phyloP scores from a whole-genome alignment of 2,113 vertebrate genomes.

The Megatriorchis doriae region DNA sequence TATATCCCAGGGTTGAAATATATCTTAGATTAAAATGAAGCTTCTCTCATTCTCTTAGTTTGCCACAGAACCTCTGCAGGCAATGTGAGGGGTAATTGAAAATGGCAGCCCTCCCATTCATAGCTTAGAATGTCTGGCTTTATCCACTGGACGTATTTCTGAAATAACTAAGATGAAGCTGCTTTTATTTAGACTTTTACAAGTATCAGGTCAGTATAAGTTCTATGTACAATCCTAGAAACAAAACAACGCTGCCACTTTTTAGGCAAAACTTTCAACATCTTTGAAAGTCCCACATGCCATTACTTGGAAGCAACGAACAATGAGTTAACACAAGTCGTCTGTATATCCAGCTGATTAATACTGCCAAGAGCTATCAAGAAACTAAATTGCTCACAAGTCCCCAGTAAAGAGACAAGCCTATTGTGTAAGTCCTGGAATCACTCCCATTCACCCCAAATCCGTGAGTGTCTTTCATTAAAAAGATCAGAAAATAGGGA shows the following conservation, averaged over 20 bases:
- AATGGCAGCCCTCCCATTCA: not conserved
- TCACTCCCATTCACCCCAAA: not conserved
- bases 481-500: not conserved
- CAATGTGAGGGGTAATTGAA: not conserved
- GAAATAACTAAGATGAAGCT: not conserved
- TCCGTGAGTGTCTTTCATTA: not conserved
- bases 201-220: not conserved
- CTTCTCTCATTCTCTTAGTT: not conserved
- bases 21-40: not conserved
- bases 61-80: not conserved
- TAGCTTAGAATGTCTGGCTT: rapidly evolving
- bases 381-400: not conserved
- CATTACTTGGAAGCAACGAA: not conserved
- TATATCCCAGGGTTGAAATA: not conserved
- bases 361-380: not conserved
- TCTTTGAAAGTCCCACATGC: not conserved
- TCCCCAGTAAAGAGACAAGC: not conserved
- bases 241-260: not conserved
- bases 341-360: not conserved
- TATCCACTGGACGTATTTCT: not conserved
- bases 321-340: too few relatives aligned
- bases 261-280: not conserved
- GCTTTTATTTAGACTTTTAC: not conserved
- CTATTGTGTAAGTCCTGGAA: not conserved
- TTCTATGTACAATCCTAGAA: not conserved